Percentiles rank a stretch among this genome's conserved stretches.
Evolutionary conservation across 1,140 invertebrate genomes (phyloP).

Genomic region (Drosophila parvula): DNA sequence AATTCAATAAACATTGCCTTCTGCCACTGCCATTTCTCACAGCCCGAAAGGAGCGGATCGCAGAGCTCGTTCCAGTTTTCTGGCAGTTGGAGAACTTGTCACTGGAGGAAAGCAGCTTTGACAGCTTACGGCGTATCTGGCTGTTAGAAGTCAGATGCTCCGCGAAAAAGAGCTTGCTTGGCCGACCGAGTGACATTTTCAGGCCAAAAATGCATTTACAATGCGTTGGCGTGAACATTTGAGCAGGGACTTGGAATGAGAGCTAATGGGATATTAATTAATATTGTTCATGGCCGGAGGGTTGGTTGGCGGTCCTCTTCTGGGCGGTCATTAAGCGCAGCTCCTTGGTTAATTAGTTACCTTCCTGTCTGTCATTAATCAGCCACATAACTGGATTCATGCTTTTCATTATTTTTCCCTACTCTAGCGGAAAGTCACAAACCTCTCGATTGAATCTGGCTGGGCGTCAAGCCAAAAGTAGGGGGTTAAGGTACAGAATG

Average conservation of each 20-base stretch:
- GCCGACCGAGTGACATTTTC: slow-evolving; percentile 17
- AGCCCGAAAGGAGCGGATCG: neutral
- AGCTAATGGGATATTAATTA: slow-evolving; percentile 42
- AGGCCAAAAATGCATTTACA: slow-evolving; percentile 24
- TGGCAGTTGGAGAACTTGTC: slow-evolving; percentile 39
- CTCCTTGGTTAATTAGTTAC: slow-evolving; percentile 33
- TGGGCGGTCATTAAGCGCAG: slow-evolving; percentile 21
- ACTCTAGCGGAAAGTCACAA: neutral
- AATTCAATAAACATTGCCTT: slow-evolving; percentile 10
- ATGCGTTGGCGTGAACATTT: slow-evolving; percentile 9
- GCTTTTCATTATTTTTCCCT: slow-evolving; percentile 9
- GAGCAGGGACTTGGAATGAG: neutral
- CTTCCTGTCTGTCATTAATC: slow-evolving; percentile 21
- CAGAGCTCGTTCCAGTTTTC: slow-evolving; percentile 3
- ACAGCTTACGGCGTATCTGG: slow-evolving; percentile 26
- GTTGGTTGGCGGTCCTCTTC: neutral
- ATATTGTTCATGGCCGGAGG: slow-evolving; percentile 28
- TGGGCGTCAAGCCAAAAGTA: neutral
- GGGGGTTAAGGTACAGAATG: neutral
- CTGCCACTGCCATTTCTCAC: neutral
- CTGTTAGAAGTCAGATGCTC: slow-evolving; percentile 18
- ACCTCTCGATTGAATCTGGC: neutral
- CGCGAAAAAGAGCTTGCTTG: neutral
- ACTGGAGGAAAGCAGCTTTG: slow-evolving; percentile 11
- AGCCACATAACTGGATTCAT: slow-evolving; percentile 12